These are phyloP conservation scores for Melanotaenia duboulayi DNA, from an alignment of 2,113 vertebrate species.

Conservation along the genomic window DNA sequence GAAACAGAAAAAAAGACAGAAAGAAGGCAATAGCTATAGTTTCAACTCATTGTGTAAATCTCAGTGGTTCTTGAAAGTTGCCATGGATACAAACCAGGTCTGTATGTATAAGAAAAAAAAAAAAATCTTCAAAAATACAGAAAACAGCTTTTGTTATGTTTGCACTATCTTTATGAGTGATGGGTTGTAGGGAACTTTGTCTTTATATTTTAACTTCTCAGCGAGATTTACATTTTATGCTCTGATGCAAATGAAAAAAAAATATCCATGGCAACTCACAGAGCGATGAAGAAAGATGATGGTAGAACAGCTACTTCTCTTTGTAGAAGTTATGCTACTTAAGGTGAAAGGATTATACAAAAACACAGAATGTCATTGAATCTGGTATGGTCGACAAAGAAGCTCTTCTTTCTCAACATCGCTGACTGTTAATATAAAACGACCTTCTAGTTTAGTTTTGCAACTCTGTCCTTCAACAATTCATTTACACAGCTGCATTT, in stretches of 20 bases:
- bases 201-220: not conserved
- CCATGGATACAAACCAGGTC: slow-evolving; percentile 66
- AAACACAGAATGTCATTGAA: slow-evolving; percentile 48
- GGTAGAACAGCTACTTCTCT: slow-evolving; percentile 17
- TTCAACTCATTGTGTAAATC: slow-evolving; percentile 58
- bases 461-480: slow-evolving; percentile 51
- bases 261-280: slow-evolving; percentile 29
- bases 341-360: slow-evolving; percentile 56
- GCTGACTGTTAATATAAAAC: slow-evolving; percentile 72
- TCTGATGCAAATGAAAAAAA: slow-evolving; percentile 21
- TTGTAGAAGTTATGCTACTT: slow-evolving; percentile 53
- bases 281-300: slow-evolving; percentile 31
- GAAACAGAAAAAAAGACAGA: slow-evolving; percentile 41
- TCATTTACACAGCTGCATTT: slow-evolving; percentile 60
- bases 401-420: slow-evolving; percentile 60
- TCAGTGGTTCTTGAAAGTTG: slow-evolving; percentile 64
- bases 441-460: slow-evolving; percentile 71
- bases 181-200: slow-evolving; percentile 7
- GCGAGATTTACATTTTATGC: slow-evolving; percentile 19
- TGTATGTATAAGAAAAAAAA: slow-evolving; percentile 41
- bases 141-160: slow-evolving; percentile 18
- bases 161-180: slow-evolving; percentile 17
- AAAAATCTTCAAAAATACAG: slow-evolving; percentile 42
- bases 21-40: slow-evolving; percentile 55
- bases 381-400: slow-evolving; percentile 50